Base-by-base conservation (phyloP, 2,113 vertebrate genomes). In the Mesembrinibis cayennensis region DNA sequence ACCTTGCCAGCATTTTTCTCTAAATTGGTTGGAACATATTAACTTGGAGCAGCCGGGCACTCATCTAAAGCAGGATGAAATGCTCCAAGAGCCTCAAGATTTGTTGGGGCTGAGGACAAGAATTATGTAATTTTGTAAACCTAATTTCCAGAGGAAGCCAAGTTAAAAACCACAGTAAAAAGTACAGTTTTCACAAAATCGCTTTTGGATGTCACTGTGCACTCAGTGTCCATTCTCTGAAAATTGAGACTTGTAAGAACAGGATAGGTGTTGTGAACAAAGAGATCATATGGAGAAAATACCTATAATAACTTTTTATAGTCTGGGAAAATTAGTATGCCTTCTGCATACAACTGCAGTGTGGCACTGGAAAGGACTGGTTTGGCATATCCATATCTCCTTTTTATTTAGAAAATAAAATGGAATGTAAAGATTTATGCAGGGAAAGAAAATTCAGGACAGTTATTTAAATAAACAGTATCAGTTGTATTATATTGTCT, bases 311-410 rank as follows among this genome's bases (percentile, higher is more conserved):
- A 79, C 14, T 87, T 90, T 77, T 85, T 83, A 59, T 45, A 63
- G 69, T 65, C 56, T 69, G 40, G 65, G 67, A 89, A 96, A 89
- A 96, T 96, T 94, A 85, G 94, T 87, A 95, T 95, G 87, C 93
- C 26, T 91, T 20, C 83, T 84, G 77, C 86, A 92, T 79, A 72
- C 61, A 85, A 6, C 86, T 95, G 92, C 95, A 95, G 91, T 67
- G 36, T 92, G 76, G 52, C 76, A 91, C 52, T 91, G 87, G 94
- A 92, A 92, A 89, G 56, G 82, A 76, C 80, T 85, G 40, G 36
- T 79, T 92, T 89, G 40, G 36, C 9, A 1, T 49, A 82, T 61
- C 38, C 18, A 15, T 69, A 73, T 59, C 25, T 87, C 34, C 15
- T 83, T 96, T 93, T 95, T 74, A 71, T 89, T 84, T 91, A 90